Conservation (phyloP, 2,113 vertebrate species). For the Upupa epops region DNA sequence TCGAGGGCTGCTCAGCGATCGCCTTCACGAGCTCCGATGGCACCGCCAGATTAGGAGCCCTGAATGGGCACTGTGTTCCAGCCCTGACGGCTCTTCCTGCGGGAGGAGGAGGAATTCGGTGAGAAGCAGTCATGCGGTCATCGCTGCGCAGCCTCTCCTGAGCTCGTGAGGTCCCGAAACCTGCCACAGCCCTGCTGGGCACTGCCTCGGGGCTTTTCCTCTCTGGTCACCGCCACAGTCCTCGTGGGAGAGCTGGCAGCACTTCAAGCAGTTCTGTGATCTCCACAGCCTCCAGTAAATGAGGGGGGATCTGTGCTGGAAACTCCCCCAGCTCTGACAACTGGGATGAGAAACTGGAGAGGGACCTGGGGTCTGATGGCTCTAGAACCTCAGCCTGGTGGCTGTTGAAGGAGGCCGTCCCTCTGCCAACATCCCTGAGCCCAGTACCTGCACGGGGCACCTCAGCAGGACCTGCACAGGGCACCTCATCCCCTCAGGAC, state of each 20-base stretch:
- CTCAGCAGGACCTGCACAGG: background rate
- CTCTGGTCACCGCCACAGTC: accelerated
- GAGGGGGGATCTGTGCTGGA: background rate
- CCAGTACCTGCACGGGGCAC: accelerated
- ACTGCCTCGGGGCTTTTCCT: background rate
- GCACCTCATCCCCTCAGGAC: background rate
- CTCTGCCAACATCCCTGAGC: background rate
- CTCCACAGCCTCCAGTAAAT: background rate
- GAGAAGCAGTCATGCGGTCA: background rate
- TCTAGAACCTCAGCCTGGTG: background rate
- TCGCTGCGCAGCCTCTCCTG: background rate
- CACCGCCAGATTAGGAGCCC: background rate
- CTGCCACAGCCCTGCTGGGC: background rate
- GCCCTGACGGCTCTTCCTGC: background rate
- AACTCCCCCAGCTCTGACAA: background rate
- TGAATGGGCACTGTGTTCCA: background rate
- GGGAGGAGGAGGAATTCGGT: background rate
- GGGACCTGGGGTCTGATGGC: background rate
- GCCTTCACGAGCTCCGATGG: conserved; percentile 9
- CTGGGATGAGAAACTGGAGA: background rate
- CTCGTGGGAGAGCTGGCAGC: background rate
- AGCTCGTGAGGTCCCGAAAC: background rate
- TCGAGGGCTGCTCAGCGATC: background rate
- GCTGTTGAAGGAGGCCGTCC: background rate
- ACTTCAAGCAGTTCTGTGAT: background rate